Evolutionary conservation across 2,797 vertebrate genomes (phyloP).

Genomic region (Sebastiscus albofasciatus): DNA sequence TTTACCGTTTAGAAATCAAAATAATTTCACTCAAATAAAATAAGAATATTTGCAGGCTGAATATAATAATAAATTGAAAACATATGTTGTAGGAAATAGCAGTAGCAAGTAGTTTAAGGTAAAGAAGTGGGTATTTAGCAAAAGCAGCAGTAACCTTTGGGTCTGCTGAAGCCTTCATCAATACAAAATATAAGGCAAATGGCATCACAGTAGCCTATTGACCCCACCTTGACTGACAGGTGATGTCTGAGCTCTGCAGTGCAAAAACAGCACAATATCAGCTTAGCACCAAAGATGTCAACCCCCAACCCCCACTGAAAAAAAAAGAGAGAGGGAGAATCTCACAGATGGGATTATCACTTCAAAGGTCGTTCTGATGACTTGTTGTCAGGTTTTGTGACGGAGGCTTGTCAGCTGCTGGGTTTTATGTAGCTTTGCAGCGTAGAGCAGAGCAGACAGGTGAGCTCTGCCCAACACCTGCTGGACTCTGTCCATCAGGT

Average conservation of each 20-base stretch:
- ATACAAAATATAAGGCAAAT: background rate
- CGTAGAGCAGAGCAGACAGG: conserved; percentile 5
- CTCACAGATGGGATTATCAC: conserved; percentile 51
- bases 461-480: conserved; percentile 13
- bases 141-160: background rate
- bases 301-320: background rate
- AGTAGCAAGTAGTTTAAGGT: background rate
- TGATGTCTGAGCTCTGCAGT: background rate
- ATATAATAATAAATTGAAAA: background rate
- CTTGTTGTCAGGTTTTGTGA: conserved; percentile 46
- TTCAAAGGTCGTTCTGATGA: conserved; percentile 49
- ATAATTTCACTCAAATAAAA: too few relatives aligned
- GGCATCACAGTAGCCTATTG: background rate
- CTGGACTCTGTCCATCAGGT: conserved; percentile 17
- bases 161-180: background rate
- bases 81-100: background rate
- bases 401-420: conserved; percentile 42
- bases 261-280: conserved; percentile 17
- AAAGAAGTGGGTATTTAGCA: background rate
- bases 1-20: too few relatives aligned
- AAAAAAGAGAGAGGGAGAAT: background rate
- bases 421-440: conserved; percentile 37
- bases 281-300: conserved; percentile 4
- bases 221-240: conserved; percentile 25
- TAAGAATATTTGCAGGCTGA: too few relatives aligned